Evolutionary conservation across 2,888 invertebrate species (phyloP).

Genomic region (Julus scanicus): DNA sequence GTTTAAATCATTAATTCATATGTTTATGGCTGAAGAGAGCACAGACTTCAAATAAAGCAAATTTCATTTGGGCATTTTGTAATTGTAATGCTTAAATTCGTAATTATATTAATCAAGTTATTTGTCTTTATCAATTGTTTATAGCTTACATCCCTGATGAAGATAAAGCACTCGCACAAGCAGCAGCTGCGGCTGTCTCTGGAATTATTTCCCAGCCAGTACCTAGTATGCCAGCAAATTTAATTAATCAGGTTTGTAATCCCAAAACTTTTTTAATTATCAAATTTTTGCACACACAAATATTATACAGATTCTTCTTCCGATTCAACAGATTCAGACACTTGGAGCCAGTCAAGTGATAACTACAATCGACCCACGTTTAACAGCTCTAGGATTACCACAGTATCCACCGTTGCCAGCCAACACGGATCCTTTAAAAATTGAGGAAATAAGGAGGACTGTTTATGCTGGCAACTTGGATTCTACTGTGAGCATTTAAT

Average conservation of each 20-base stretch:
- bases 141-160: slow-evolving; percentile 94
- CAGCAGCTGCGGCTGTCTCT: slow-evolving; percentile 89
- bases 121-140: slow-evolving; percentile 52
- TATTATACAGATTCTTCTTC: not conserved
- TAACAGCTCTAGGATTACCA: slow-evolving; percentile 83
- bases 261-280: not conserved
- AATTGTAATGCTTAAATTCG: not conserved
- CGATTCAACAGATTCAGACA: slow-evolving; percentile 74
- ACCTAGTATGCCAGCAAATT: slow-evolving; percentile 88
- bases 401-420: slow-evolving; percentile 92
- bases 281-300: not conserved
- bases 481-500: slow-evolving; percentile 69
- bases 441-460: slow-evolving; percentile 96
- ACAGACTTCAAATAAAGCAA: too few species aligned
- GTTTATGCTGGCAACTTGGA: slow-evolving; percentile 86
- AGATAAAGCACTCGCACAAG: slow-evolving; percentile 89
- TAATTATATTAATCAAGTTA: not conserved
- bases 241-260: slow-evolving; percentile 76
- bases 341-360: slow-evolving; percentile 86
- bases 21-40: too few species aligned
- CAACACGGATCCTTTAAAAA: slow-evolving; percentile 85
- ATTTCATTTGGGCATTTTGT: not conserved
- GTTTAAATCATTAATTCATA: too few species aligned
- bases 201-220: slow-evolving; percentile 79
- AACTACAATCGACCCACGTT: slow-evolving; percentile 87